Evolutionary conservation across 1,140 invertebrate species (phyloP), one percentile per base, ranked within the genome.

Genomic region (Leptestheria dahalacensis): DNA sequence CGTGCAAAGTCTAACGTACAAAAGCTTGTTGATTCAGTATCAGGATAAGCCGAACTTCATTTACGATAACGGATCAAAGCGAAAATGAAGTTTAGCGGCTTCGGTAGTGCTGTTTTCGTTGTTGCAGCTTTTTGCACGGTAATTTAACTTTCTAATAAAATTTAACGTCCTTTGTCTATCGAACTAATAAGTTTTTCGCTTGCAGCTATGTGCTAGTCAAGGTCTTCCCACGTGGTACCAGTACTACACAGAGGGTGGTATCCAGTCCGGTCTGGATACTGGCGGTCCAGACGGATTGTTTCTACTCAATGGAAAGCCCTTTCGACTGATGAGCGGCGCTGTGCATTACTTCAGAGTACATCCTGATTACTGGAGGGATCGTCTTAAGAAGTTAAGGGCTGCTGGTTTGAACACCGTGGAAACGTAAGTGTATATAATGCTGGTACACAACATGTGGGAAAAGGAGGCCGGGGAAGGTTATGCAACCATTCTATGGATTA

Each of bases 341-440:
- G 72, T 79, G 59, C 77, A 79, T 65, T 79, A 78, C 65, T 79
- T 79, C 63, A 67, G 78, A 12, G 69, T 78, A 28, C 68, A 74
- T 48, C 75, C 74, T 0, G 66, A 70, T 21, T 71, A 73, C 59
- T 79, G 78, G 77, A 60, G 67, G 59, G 73, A 78, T 61, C 65
- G 76, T 24, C 63, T 79, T 72, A 73, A 56, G 72, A 78, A 70
- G 68, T 67, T 76, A 65, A 70, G 77, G 63, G 75, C 74, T 20
- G 70, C 71, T 64, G 78, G 77, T 12, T 66, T 75, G 4, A 78
- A 78, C 63, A 71, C 76, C 18, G 67, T 78, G 1, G 74, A 77
- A 68, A 78, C 75, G 73, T 75, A 69, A 69, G 68, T 66, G 53
- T 29, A 24, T 59, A 15, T n/a, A 21, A 21, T 20, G 9, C 4